Base-by-base conservation (phyloP, 2,888 invertebrate genomes). In the Brenthis ino region DNA sequence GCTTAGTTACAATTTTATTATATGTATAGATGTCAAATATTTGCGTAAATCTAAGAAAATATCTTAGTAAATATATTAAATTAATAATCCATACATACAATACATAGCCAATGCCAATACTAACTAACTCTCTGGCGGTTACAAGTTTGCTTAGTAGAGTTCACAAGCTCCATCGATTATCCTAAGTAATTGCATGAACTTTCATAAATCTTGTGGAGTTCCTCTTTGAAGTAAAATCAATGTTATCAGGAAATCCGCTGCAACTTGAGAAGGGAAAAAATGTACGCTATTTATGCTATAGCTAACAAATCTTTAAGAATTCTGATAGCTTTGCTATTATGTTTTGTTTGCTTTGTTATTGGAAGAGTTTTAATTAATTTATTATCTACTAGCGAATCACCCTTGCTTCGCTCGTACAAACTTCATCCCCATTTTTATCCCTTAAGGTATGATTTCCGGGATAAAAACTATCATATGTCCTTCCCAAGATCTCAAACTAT, bases 91-190 rank as follows among this genome's bases (percentile, higher is more conserved):
- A 16, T 60, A 24, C 28, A 48, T 60, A 24, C 28, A 48, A 28
- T n/a, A 33, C n/a, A 16, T 33, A n/a, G 28, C 28, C 28, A 28
- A n/a, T 28, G 12, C 60, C 12, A 50, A 48, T 28, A 60, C 63
- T 20, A 43, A 63, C 53, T 54, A 54, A 24, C 37, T 37, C 53
- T 63, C 63, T 8, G 24, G 51, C 12, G 63, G 33, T 20, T 63
- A 63, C 43, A 63, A 63, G 37, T 63, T 63, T 50, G 60, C 8
- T 61, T 63, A 63, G 51, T 63, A 63, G 63, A 63, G 63, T 63
- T 63, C 43, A 53, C 63, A 43, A 63, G 63, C 63, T 1, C 43
- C 51, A 63, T 63, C 63, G 63, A 63, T 63, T 63, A 63, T 63
- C 43, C 43, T 63, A 51, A 51, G 63, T 60, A 60, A 60, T 60